These are phyloP conservation scores for Eremophila alpestris DNA, from an alignment of 2,797 vertebrate species.

Conservation along the genomic window DNA sequence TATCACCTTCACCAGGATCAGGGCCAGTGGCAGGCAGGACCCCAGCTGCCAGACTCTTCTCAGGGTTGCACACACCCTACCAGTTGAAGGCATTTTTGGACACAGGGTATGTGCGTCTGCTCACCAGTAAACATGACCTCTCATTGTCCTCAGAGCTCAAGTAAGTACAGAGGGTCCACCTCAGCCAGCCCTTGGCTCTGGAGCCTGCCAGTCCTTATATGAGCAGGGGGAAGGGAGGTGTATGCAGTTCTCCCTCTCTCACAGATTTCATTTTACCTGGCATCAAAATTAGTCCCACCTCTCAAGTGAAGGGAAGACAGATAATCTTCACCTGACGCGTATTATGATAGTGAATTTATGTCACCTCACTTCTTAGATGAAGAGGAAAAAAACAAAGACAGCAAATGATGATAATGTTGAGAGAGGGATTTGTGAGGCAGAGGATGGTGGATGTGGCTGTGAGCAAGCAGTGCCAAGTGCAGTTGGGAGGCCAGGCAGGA, in stretches of 20 bases:
- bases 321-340: background rate
- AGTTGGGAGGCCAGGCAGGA: background rate
- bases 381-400: background rate
- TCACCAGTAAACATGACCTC: background rate
- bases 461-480: background rate
- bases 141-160: background rate
- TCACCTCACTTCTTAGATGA: background rate
- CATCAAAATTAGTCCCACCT: slow-evolving; percentile 30
- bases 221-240: background rate
- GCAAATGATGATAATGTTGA: background rate
- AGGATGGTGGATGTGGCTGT: background rate
- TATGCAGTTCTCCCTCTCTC: background rate
- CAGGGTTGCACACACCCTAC: background rate
- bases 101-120: rapidly evolving
- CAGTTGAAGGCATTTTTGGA: background rate
- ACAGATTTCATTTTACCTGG: slow-evolving; percentile 48
- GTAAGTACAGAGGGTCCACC: background rate
- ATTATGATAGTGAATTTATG: slow-evolving; percentile 12
- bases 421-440: background rate
- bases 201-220: background rate
- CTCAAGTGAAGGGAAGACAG: slow-evolving; percentile 7
- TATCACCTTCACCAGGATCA: background rate
- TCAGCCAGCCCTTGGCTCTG: background rate
- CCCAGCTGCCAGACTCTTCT: rapidly evolving
- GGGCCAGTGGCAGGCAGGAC: background rate